These are phyloP conservation scores for Drosophila elegans DNA, from an alignment of 1,140 invertebrate species.

Conservation along the genomic window DNA sequence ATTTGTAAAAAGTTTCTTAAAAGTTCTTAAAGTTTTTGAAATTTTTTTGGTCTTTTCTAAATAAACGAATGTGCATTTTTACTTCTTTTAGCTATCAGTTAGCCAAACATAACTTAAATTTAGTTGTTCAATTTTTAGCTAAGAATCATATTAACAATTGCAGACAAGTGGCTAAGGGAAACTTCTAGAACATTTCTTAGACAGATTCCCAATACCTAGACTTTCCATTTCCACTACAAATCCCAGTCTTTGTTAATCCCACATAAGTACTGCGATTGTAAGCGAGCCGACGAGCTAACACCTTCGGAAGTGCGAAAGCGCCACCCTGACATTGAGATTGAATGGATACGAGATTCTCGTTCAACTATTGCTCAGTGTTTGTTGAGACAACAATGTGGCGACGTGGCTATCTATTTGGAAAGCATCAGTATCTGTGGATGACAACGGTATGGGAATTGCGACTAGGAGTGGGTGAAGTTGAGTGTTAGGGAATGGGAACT, in stretches of 20 bases:
- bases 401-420: slow-evolving; percentile 30
- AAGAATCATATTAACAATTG: too few species aligned
- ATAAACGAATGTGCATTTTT: too few species aligned
- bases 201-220: neutral
- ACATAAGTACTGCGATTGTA: slow-evolving; percentile 41
- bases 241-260: slow-evolving; percentile 27
- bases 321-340: slow-evolving; percentile 39
- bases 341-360: slow-evolving; percentile 24
- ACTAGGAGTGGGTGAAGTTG: slow-evolving; percentile 6
- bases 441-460: slow-evolving; percentile 2
- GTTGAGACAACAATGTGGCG: slow-evolving; percentile 29
- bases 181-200: neutral
- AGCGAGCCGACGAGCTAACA: slow-evolving; percentile 13
- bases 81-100: too few species aligned
- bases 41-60: too few species aligned
- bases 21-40: too few species aligned
- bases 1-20: neutral
- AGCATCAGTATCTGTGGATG: slow-evolving; percentile 33
- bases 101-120: too few species aligned
- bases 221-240: slow-evolving; percentile 25
- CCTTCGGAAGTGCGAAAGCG: slow-evolving; percentile 33
- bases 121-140: too few species aligned
- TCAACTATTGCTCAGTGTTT: slow-evolving; percentile 21
- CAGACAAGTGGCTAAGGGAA: too few species aligned
- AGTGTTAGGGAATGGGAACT: slow-evolving; percentile 1